Conservation (phyloP, 2,113 vertebrate species). For the Pitta sordida region DNA sequence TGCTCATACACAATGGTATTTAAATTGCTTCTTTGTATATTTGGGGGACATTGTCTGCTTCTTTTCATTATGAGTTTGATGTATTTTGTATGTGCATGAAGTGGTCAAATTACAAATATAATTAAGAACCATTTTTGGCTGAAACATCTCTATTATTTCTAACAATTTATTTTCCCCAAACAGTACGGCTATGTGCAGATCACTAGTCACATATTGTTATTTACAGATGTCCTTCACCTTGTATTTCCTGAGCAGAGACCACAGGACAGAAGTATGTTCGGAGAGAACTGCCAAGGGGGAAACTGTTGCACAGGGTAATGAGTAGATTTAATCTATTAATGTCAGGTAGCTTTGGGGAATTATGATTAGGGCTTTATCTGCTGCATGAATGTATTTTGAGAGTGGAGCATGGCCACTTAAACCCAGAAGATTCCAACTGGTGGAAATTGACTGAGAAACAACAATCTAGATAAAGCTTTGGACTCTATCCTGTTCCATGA, state of each 20-base stretch:
- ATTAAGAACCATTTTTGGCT: not conserved
- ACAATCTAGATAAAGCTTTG: not conserved
- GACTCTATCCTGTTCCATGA: not conserved
- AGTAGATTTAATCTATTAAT: not conserved
- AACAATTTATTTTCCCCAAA: not conserved
- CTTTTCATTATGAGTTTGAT: constrained; percentile 46
- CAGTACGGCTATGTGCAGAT: not conserved
- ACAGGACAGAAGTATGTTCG: not conserved
- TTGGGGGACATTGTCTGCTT: constrained; percentile 17
- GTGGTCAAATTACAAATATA: constrained; percentile 48
- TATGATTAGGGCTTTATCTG: not conserved
- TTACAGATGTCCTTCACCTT: not conserved
- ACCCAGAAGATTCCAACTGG: not conserved
- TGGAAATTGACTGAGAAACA: not conserved
- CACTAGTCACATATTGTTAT: not conserved
- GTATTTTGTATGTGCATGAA: constrained; percentile 67
- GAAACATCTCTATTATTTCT: constrained; percentile 9
- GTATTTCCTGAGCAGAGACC: not conserved
- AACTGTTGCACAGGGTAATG: not conserved
- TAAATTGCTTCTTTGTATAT: constrained; percentile 59
- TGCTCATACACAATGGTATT: constrained; percentile 40
- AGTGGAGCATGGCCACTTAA: not conserved
- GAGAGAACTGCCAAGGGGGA: not conserved
- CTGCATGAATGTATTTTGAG: not conserved
- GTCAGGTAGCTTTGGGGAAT: not conserved